phyloP scores from a whole-genome alignment of 2,888 invertebrate species.

The Deilephila porcellus region DNA sequence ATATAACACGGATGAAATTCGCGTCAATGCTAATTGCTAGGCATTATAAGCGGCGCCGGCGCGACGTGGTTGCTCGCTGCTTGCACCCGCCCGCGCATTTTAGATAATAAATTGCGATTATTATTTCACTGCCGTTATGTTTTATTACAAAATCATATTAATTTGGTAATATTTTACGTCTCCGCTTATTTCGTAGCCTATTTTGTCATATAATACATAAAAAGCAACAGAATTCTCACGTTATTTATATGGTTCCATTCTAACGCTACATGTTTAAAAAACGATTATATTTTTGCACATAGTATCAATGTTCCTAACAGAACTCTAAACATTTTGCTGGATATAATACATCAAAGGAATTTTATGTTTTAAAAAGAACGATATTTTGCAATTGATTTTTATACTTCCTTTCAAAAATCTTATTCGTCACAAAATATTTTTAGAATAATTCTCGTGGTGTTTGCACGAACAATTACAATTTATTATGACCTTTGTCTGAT shows the following conservation, averaged over 20 bases:
- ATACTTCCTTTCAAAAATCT: background rate
- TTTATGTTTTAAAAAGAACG: background rate
- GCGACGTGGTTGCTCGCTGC: slow-evolving; percentile 36
- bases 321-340: no score
- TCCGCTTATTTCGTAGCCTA: background rate
- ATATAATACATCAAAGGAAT: no score
- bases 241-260: background rate
- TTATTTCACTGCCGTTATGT: slow-evolving; percentile 20
- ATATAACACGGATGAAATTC: slow-evolving; percentile 77
- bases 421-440: background rate
- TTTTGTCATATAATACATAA: background rate
- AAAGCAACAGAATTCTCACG: background rate
- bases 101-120: slow-evolving; percentile 30
- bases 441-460: no score
- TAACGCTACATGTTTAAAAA: no score
- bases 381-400: background rate
- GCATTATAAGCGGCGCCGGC: slow-evolving; percentile 56
- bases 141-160: slow-evolving; percentile 10
- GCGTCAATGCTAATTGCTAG: slow-evolving; percentile 72
- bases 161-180: background rate
- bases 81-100: slow-evolving; percentile 32
- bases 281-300: no score
- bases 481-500: background rate
- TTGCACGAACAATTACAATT: no score
- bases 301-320: no score